Base-by-base conservation (phyloP, 2,888 invertebrate species). In the Sipunculus nudus region DNA sequence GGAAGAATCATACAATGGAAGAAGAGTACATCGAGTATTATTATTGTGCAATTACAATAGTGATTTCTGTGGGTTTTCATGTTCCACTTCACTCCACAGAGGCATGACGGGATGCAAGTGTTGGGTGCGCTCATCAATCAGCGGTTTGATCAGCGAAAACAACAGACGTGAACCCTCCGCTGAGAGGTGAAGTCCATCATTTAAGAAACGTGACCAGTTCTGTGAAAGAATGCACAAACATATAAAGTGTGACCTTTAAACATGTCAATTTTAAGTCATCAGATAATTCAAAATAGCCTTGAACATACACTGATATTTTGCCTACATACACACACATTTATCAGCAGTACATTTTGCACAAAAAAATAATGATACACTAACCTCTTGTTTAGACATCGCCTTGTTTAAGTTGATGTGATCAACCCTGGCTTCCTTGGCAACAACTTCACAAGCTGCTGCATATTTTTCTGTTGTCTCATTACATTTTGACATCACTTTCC, bases 161-260 rank as follows among this genome's bases (percentile, higher is more conserved):
- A 82, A 57, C 16, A 77, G 63, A 29, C 65, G 45, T 0, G 78
- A 75, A 0, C 82, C 82, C 19, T 59, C 52, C 2, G 59, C 13
- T n/a, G 78, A 74, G 16, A 82, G 72, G 63, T 82, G 82, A 23
- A 82, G 70, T 6, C 82, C 82, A 68, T 82, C 82, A 56, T 64
- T 65, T 41, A 79, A 57, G 62, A 75, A 61, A 3, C 62, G 52
- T 54, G 67, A 40, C 74, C 75, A 78, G 38, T 75, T 61, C 76
- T 76, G 69, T 38, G 63, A 59, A 43, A 38, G 35, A 23, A 59
- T 32, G 32, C 32, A n/a, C n/a, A n/a, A n/a, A n/a, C n/a, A n/a
- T n/a, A n/a, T n/a, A n/a, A n/a, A n/a, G n/a, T n/a, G n/a, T n/a
- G n/a, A n/a, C n/a, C n/a, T n/a, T n/a, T n/a, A n/a, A n/a, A n/a